phyloP scores from a whole-genome alignment of 1,140 invertebrate genomes.

The Drosophila pallidifrons region DNA sequence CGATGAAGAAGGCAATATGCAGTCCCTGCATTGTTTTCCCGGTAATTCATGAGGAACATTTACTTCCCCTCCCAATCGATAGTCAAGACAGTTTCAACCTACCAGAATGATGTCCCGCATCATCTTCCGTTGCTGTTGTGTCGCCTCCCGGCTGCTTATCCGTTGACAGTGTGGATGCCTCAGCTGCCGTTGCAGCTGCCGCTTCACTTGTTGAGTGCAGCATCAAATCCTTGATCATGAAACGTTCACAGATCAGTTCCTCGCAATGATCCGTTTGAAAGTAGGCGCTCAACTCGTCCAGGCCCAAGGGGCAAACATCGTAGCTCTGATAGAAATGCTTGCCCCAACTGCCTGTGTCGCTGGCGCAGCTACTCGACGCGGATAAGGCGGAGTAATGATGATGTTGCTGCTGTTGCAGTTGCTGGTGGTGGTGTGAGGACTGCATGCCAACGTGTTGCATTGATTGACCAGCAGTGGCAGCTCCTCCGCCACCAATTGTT shows the following conservation, averaged over 20 bases:
- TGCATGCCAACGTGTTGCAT: conserved; percentile 65
- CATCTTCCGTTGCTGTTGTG: conserved; percentile 63
- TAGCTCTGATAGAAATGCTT: conserved; percentile 81
- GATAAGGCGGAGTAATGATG: conserved; percentile 31
- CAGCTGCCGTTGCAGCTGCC: conserved; percentile 2
- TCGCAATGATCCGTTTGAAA: conserved; percentile 81
- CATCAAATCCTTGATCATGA: conserved; percentile 76
- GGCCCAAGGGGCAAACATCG: conserved; percentile 72
- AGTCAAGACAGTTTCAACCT: neutral
- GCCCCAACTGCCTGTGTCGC: conserved; percentile 86
- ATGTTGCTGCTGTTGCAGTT: conserved; percentile 85
- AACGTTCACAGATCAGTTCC: conserved; percentile 78
- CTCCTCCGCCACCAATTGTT: conserved; percentile 73
- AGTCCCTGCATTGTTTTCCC: too few relatives aligned
- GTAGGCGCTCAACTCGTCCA: conserved; percentile 78
- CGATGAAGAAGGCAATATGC: too few relatives aligned
- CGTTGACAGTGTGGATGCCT: conserved; percentile 14
- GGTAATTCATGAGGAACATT: neutral
- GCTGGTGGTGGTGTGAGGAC: conserved; percentile 50
- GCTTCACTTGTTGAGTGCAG: conserved; percentile 39
- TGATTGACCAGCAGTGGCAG: conserved; percentile 14
- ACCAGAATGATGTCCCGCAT: conserved; percentile 85
- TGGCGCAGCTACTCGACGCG: conserved; percentile 72
- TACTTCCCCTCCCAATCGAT: too few relatives aligned
- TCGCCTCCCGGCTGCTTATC: conserved; percentile 17